These are phyloP conservation scores for Pseudeuparius sepicola DNA, from an alignment of 2,888 invertebrate species.

Conservation along the genomic window DNA sequence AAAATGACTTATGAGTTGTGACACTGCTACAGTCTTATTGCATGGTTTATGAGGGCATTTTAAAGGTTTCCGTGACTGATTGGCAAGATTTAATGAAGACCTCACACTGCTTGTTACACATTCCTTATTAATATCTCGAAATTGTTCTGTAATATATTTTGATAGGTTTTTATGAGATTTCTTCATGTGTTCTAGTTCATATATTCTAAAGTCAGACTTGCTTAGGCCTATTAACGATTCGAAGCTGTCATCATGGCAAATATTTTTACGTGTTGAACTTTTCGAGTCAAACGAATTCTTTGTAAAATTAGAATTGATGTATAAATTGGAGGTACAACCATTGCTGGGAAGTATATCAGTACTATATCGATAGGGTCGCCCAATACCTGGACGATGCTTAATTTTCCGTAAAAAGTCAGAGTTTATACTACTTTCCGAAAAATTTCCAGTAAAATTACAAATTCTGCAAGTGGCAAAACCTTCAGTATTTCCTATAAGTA, in stretches of 20 bases:
- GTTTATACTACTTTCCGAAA: conserved; percentile 24
- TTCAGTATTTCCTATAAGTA: too few species aligned
- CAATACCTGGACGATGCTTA: conserved; percentile 33
- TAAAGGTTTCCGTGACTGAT: conserved; percentile 23
- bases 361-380: conserved; percentile 30
- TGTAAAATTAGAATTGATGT: conserved; percentile 11
- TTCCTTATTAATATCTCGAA: conserved; percentile 2
- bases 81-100: conserved; percentile 15
- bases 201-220: conserved; percentile 16
- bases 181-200: conserved; percentile 8
- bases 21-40: conserved; percentile 32
- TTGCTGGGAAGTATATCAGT: conserved; percentile 20
- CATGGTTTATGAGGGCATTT: conserved; percentile 35
- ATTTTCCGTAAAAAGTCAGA: conserved; percentile 31
- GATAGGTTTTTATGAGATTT: too few species aligned
- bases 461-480: conserved; percentile 25
- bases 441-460: conserved; percentile 25
- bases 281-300: too few species aligned
- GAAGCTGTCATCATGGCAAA: conserved; percentile 18
- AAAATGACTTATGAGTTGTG: conserved; percentile 34
- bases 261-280: too few species aligned
- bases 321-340: too few species aligned
- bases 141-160: too few species aligned
- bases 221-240: conserved; percentile 17
- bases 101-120: conserved; percentile 5